Base-by-base conservation (phyloP, 2,888 invertebrate genomes). In the Macrosoma leucophasiata region DNA sequence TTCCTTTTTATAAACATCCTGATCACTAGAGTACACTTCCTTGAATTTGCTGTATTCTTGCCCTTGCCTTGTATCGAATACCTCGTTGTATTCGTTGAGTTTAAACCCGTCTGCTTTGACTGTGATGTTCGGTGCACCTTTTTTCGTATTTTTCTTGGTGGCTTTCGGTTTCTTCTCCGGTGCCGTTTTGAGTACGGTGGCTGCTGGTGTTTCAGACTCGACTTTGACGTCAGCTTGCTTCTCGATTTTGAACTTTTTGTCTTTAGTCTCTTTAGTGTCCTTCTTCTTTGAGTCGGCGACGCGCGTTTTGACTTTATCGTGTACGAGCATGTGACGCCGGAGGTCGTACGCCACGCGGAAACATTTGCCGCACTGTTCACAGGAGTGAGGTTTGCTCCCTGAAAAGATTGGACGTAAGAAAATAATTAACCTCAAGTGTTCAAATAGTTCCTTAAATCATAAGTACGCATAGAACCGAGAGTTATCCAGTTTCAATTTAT, bases 291-390 rank as follows among this genome's bases (percentile, higher is more conserved):
- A 65, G 17, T 58, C 62, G 9, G 34, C 33, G 27, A 55, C 41
- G 1, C 63, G 41, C 39, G 49, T 48, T n/a, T 69, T 62, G 6
- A 63, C 43, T 32, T 74, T 76, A 25, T 75, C 73, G 67, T 95
- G 95, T 0, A 91, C 91, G 29, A 89, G 88, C 62, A 89, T 79
- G 62, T 95, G 95, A 0, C 95, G 86, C 33, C 93, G 91, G 81
- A 95, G 88, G 64, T 95, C 95, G 9, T 93, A 93, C 2, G 91
- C 87, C 0, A 93, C 92, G 3, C 95, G 87, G 77, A 96, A 96
- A 13, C 90, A 89, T 61, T 94, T 95, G 0, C 89, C 90, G 62
- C 95, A 95, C 1, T 91, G 82, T 1, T 85, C 73, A 54, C 94
- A 94, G 4, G 88, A 86, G 69, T 93, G 90, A 0, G 94, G 94